phyloP scores from a whole-genome alignment of 2,113 vertebrate species.

The Bubo bubo region DNA sequence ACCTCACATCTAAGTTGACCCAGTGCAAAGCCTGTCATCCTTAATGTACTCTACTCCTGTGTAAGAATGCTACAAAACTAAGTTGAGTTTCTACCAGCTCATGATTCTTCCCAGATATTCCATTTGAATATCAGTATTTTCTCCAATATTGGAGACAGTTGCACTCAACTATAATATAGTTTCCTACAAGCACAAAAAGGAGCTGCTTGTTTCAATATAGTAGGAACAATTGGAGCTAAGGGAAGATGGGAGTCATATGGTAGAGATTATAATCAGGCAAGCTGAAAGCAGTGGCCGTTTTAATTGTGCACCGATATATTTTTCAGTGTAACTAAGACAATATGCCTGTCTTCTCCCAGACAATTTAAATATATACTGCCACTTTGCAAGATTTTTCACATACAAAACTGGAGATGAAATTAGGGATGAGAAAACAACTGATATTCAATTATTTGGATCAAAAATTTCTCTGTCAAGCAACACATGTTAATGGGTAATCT shows the following conservation, averaged over 20 bases:
- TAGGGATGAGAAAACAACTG: background rate
- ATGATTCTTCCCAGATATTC: background rate
- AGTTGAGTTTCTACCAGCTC: background rate
- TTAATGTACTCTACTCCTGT: background rate
- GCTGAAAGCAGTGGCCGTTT: slow-evolving; percentile 12
- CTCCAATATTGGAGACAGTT: background rate
- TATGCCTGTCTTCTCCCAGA: background rate
- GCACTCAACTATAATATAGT: background rate
- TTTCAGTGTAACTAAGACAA: background rate
- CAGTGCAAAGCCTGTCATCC: background rate
- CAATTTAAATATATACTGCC: background rate
- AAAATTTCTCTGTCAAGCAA: background rate
- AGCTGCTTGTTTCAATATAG: background rate
- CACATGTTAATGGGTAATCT: background rate
- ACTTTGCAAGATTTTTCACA: background rate
- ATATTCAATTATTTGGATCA: background rate
- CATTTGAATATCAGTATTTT: background rate
- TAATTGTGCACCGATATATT: background rate
- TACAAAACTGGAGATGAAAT: background rate
- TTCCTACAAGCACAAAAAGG: background rate
- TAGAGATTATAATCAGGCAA: slow-evolving; percentile 35
- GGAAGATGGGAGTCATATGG: slow-evolving; percentile 12
- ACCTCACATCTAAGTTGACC: background rate
- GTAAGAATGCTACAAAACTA: background rate
- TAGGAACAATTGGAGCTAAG: background rate